Evolutionary conservation across 2,113 vertebrate species (phyloP).

Genomic region (Circaetus cinerascens): DNA sequence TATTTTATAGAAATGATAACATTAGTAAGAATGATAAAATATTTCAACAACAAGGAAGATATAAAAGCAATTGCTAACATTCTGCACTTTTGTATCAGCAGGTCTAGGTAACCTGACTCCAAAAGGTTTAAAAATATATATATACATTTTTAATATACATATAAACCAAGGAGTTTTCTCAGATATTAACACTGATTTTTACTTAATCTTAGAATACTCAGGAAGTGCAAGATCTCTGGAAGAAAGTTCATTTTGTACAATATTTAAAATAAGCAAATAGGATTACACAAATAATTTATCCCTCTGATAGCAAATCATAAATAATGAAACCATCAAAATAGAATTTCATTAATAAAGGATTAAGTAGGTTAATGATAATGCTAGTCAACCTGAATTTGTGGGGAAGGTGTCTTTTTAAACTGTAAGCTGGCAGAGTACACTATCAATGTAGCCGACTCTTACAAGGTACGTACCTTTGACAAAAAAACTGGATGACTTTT

Average conservation of each 20-base stretch:
- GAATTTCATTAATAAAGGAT: background rate
- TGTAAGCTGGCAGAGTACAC: background rate
- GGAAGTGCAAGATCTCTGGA: background rate
- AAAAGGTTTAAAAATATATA: background rate
- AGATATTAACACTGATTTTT: background rate
- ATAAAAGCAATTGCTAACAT: background rate
- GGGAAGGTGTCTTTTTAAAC: background rate
- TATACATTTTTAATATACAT: background rate
- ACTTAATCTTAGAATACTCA: background rate
- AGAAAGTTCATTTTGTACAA: background rate
- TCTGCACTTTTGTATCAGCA: background rate
- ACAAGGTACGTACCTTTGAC: background rate
- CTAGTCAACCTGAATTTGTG: background rate
- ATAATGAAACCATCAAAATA: background rate
- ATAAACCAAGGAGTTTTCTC: background rate
- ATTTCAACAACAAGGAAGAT: background rate
- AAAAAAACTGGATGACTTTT: background rate
- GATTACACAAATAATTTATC: background rate
- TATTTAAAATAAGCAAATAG: background rate
- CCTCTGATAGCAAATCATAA: background rate
- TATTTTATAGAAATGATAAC: background rate
- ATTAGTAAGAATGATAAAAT: background rate
- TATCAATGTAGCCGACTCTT: background rate
- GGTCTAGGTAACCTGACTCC: background rate
- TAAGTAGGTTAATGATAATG: background rate